These are phyloP conservation scores for Meloidogyne exigua DNA, from an alignment of 1,140 invertebrate species.

Conservation along the genomic window DNA sequence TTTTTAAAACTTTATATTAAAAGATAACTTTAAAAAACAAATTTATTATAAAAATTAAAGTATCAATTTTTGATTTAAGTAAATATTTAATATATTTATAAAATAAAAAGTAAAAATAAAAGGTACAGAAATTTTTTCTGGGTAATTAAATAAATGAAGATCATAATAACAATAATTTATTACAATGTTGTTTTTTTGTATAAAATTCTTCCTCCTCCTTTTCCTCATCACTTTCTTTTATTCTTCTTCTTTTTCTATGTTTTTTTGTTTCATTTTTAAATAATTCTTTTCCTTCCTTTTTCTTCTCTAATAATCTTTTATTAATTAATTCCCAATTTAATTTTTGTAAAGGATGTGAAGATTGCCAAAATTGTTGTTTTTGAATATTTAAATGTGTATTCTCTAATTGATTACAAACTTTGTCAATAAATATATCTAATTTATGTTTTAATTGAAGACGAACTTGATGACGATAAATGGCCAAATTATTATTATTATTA, in stretches of 20 bases:
- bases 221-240: not conserved
- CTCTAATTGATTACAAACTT: conserved; percentile 15
- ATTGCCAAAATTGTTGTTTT: not conserved
- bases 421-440: conserved; percentile 20
- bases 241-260: conserved; percentile 13
- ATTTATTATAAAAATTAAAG: too few relatives aligned
- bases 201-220: not conserved
- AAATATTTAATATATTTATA: too few relatives aligned
- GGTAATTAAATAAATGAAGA: too few relatives aligned
- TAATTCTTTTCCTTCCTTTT: not conserved
- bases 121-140: too few relatives aligned
- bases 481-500: too few relatives aligned
- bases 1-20: too few relatives aligned
- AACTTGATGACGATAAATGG: conserved; percentile 21
- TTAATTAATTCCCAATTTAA: conserved; percentile 22
- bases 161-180: too few relatives aligned
- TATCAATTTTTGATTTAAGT: too few relatives aligned
- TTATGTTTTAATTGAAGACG: conserved; percentile 11
- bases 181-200: too few relatives aligned
- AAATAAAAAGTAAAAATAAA: too few relatives aligned
- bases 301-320: not conserved
- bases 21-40: too few relatives aligned
- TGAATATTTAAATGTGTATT: conserved; percentile 13
- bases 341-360: conserved; percentile 11
- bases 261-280: conserved; percentile 2